Evolutionary conservation across 2,113 vertebrate genomes (phyloP).

Genomic region (Pedetes capensis): DNA sequence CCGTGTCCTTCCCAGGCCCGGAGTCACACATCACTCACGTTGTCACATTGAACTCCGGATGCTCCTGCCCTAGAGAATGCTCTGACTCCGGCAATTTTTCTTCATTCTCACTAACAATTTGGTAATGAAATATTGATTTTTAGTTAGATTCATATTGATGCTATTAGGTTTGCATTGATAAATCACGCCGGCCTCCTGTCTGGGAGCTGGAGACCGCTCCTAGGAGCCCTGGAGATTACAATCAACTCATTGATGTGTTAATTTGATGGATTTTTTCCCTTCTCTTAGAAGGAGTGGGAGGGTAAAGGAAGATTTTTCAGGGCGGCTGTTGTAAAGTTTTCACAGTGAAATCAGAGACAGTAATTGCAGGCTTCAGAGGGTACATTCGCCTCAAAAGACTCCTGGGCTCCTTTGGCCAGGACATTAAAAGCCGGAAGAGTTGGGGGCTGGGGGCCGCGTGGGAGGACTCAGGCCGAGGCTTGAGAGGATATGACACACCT

Average conservation of each 20-base stretch:
- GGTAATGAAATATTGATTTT: conserved; percentile 99
- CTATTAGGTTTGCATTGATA: conserved; percentile 99
- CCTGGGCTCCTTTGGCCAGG: conserved; percentile 62
- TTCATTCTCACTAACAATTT: conserved; percentile 99
- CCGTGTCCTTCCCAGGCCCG: conserved; percentile 94
- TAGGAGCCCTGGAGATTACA: conserved; percentile 95
- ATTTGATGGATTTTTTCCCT: conserved; percentile 98
- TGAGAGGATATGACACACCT: conserved; percentile 74
- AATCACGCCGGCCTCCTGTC: conserved; percentile 97
- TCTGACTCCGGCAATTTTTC: conserved; percentile 96
- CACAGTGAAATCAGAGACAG: conserved; percentile 82
- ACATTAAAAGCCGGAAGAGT: conserved; percentile 56
- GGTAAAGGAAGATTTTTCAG: conserved; percentile 85
- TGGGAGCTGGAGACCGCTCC: conserved; percentile 91
- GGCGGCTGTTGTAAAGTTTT: conserved; percentile 83
- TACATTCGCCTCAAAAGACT: conserved; percentile 63
- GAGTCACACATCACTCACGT: conserved; percentile 98
- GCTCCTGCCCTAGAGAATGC: conserved; percentile 97
- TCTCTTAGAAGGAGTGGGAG: conserved; percentile 90
- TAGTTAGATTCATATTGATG: conserved; percentile 99
- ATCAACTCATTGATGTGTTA: conserved; percentile 99
- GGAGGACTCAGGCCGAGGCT: neutral
- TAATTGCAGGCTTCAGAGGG: conserved; percentile 75
- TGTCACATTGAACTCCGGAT: conserved; percentile 99
- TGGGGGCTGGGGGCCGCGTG: neutral